Evolutionary conservation across 1,140 invertebrate species (phyloP), one percentile per base, ranked within the genome.

Genomic region (Pseudobourletiella spinata): DNA sequence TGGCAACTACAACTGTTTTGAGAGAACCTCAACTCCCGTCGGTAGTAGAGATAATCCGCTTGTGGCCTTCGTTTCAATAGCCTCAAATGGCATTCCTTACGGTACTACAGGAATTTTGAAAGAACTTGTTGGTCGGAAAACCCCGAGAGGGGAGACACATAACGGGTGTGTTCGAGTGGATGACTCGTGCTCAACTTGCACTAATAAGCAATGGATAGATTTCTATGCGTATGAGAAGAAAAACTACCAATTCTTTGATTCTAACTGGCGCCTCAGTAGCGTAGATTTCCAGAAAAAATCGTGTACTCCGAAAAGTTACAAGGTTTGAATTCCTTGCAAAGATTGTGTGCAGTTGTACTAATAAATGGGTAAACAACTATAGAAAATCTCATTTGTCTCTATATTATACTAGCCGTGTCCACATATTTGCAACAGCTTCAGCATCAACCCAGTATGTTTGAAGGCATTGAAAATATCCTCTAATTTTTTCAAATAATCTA

Each of bases 101-200:
- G 52, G 52, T 3, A 55, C 52, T 14, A 32, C 52, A 22, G 52
- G 52, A 3, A 32, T 55, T 20, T 14, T 55, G 11, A 30, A 32
- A 55, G 52, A 32, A 18, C 25, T 55, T 39, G 4, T 11, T 6
- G 30, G 30, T 2, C 30, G 39, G 20, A 35, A 8, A 32, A 8
- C 20, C 2, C 52, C 52, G 3, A 11, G 3, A 3, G 52, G 52
- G 2, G 26, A 29, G 22, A 55, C 25, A 3, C 52, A 55, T 39
- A 22, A 55, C 22, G 52, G 52, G 3, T 55, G 52, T 35, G 52
- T 55, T 32, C 3, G 52, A 3, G 20, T 55, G 3, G 52, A 55
- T 8, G 52, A 55, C 18, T 25, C 28, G 14, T 55, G 52, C 26
- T 32, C 28, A 3, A 55, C 52, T 39, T 55, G 52, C 18, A 35